These are phyloP conservation scores for Tribolium castaneum DNA, from an alignment of 1,140 invertebrate genomes.

Conservation along the genomic window DNA sequence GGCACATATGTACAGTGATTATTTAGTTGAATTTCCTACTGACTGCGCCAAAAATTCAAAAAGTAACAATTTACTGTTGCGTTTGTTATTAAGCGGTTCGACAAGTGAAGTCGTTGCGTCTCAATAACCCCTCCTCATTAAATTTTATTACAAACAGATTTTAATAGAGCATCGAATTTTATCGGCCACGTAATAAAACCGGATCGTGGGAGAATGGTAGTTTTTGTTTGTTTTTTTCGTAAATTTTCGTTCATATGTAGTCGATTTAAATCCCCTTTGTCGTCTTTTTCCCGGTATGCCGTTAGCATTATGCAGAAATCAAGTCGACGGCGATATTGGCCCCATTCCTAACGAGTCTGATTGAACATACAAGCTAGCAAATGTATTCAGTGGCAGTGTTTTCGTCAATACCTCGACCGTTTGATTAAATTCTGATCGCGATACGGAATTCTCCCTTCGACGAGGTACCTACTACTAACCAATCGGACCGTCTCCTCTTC, in stretches of 20 bases:
- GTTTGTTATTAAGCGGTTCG: too few species aligned
- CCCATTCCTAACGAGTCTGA: slow-evolving; percentile 53
- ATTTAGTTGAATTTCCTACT: too few species aligned
- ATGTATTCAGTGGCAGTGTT: slow-evolving; percentile 52
- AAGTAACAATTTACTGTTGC: too few species aligned
- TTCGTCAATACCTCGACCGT: slow-evolving; percentile 53
- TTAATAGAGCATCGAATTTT: not conserved
- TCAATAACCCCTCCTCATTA: not conserved
- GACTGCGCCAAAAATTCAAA: too few species aligned
- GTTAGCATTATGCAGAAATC: slow-evolving; percentile 53
- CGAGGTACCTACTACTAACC: not conserved
- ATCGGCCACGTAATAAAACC: not conserved
- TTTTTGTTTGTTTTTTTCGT: not conserved
- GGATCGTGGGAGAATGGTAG: not conserved
- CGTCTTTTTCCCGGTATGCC: not conserved
- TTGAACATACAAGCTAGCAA: slow-evolving; percentile 50
- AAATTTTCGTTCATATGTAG: not conserved
- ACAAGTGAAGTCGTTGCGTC: not conserved
- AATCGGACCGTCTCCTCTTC: slow-evolving; percentile 46
- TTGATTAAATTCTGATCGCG: slow-evolving; percentile 58
- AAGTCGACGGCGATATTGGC: slow-evolving; percentile 50
- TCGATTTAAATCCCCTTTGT: not conserved
- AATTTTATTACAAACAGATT: not conserved
- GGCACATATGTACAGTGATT: too few species aligned
- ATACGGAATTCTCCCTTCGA: slow-evolving; percentile 40